Base-by-base conservation (phyloP, 2,888 invertebrate species). In the Trachelus stipa region DNA sequence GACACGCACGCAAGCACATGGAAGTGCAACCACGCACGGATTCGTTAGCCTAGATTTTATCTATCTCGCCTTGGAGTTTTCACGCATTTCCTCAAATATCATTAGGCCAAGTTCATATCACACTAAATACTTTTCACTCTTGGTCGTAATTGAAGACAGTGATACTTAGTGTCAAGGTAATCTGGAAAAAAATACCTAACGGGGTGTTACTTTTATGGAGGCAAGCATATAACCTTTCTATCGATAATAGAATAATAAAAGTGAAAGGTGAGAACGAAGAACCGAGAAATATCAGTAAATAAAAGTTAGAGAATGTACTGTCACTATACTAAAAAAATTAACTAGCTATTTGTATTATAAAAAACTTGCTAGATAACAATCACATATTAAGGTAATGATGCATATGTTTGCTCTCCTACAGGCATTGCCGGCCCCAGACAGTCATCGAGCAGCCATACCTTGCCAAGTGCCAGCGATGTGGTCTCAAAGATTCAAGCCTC, bases 401-500 rank as follows among this genome's bases (percentile, higher is more conserved):
- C 9, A 56, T 56, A 6, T 56, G 23, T 56, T 56, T 56, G 56
- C 9, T 56, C 9, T 56, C 23, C 79, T 69, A 12, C 87, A 93
- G 93, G 92, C 76, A 88, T 92, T 81, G 91, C 91, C 4, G 92
- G 84, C 76, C 93, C 93, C 1, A 92, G 94, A 74, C 92, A 92
- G 82, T 93, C 94, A 1, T 86, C 89, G 15, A 93, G 93, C 34
- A 91, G 93, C 1, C 95, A 95, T 68, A 92, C 93, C 0, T 91
- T 96, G 11, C 96, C 96, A 11, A 93, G 93, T 76, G 92, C 96
- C 0, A 89, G 93, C 73, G 92, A 93, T 74, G 93, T 95, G 3
- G 93, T 95, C 3, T 93, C 94, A 2, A 93, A 93, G 1, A 91
- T 94, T 34, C 94, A 94, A 83, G 92, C 92, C 80, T 3, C 93